Evolutionary conservation across 2,888 invertebrate species (phyloP), one percentile per base, ranked within the genome.

Genomic region (Tetranychus piercei): DNA sequence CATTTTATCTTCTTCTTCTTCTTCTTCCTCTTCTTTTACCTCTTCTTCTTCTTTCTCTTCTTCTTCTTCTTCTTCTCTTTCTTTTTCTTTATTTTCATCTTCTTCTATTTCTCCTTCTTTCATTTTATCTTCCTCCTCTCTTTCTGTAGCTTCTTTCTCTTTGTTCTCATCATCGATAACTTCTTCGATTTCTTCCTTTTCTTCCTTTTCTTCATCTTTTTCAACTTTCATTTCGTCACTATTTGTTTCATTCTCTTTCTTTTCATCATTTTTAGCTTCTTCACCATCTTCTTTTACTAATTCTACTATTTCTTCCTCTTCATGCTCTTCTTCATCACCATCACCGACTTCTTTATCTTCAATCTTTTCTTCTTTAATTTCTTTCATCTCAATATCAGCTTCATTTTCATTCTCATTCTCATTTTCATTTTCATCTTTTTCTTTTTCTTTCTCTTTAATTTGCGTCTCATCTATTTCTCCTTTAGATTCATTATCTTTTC

Each of bases 101-200:
- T 81, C 81, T 11, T 75, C 45, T 82, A 81, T 77, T 71, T 80
- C 74, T 22, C 76, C 76, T 74, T 81, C 80, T 74, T 79, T 79
- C 22, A 78, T 45, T 64, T 76, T 72, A 20, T 75, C 78, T 65
- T 78, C 78, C 18, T 74, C 69, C 6, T 44, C 73, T 69, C 9
- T 67, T 69, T 75, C 34, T 34, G 20, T 64, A 67, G n/a, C 43
- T 6, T 66, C 71, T 71, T 18, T 11, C 15, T 71, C 44, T 43
- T n/a, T 44, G 9, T 43, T 20, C 18, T 23, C 8, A 23, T 44
- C 44, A 15, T 71, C 44, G 1, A 20, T 64, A 6, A 8, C 2
- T 71, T 44, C 43, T 34, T 15, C 76, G 11, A 74, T 74, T 23
- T 77, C 34, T 45, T 66, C 74, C 18, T n/a, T 74, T 23, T 77